phyloP scores from a whole-genome alignment of 2,113 vertebrate species.

The Ibidorhyncha struthersii region DNA sequence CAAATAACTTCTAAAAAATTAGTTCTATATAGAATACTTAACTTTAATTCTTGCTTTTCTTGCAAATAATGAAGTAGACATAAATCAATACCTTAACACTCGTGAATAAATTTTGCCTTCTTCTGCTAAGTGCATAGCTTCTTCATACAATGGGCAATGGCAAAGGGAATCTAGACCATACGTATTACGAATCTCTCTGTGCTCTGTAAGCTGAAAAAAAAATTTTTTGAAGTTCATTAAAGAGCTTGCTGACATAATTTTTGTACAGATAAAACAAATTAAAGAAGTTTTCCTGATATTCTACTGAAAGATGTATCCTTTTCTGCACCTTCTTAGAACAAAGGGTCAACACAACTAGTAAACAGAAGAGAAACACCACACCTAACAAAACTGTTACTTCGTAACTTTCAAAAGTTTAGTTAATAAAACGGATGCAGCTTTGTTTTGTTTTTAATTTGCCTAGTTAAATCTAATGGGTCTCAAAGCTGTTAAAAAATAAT shows the following conservation, averaged over 20 bases:
- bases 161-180: slow-evolving; percentile 79
- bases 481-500: not conserved
- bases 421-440: not conserved
- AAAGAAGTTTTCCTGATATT: not conserved
- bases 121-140: slow-evolving; percentile 91
- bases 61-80: not conserved
- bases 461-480: not conserved
- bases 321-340: not conserved
- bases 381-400: not conserved
- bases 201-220: slow-evolving; percentile 82
- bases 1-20: not conserved
- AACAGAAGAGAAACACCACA: not conserved
- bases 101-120: slow-evolving; percentile 92
- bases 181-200: slow-evolving; percentile 75
- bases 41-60: not conserved
- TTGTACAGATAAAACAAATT: not conserved
- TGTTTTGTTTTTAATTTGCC: not conserved
- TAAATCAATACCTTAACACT: slow-evolving; percentile 82
- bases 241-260: not conserved
- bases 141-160: slow-evolving; percentile 88
- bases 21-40: not conserved
- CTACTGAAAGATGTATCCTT: not conserved
- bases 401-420: not conserved
- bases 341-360: not conserved
- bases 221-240: not conserved